Evolutionary conservation across 2,888 invertebrate species (phyloP).

Genomic region (Penaeus monodon): DNA sequence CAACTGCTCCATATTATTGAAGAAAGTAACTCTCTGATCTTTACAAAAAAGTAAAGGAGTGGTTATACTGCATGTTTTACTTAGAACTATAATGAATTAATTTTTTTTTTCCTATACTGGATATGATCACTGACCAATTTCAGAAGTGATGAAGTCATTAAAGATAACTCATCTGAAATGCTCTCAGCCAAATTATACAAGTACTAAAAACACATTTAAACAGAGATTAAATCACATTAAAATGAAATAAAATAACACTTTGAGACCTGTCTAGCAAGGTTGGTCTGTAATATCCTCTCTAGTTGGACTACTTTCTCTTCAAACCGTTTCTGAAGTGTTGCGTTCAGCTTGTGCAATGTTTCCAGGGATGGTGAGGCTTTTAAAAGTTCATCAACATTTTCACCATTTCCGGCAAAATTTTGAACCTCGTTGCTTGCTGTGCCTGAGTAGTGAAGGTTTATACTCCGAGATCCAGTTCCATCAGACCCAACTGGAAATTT

Average conservation of each 20-base stretch:
- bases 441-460: constrained; percentile 9
- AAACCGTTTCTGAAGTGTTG: constrained; percentile 43
- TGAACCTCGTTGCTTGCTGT: constrained; percentile 5
- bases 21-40: too few species aligned
- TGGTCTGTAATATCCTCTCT: constrained; percentile 29
- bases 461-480: constrained; percentile 2
- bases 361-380: constrained; percentile 31
- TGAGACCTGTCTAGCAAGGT: constrained; percentile 37
- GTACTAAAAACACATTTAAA: not conserved
- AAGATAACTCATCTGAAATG: not conserved
- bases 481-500: constrained; percentile 27
- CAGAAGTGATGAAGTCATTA: not conserved
- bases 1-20: too few species aligned
- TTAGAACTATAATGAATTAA: too few species aligned
- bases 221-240: not conserved
- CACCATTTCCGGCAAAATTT: not conserved
- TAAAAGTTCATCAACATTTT: constrained; percentile 28
- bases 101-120: too few species aligned
- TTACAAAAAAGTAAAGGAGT: too few species aligned
- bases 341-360: constrained; percentile 41
- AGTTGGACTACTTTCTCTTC: constrained; percentile 18
- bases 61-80: too few species aligned
- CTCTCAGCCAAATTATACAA: not conserved
- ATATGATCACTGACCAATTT: too few species aligned
- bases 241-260: not conserved